Evolutionary conservation across 2,888 invertebrate genomes (phyloP), one percentile per base, ranked within the genome.

Genomic region (Folsomia manolachei): DNA sequence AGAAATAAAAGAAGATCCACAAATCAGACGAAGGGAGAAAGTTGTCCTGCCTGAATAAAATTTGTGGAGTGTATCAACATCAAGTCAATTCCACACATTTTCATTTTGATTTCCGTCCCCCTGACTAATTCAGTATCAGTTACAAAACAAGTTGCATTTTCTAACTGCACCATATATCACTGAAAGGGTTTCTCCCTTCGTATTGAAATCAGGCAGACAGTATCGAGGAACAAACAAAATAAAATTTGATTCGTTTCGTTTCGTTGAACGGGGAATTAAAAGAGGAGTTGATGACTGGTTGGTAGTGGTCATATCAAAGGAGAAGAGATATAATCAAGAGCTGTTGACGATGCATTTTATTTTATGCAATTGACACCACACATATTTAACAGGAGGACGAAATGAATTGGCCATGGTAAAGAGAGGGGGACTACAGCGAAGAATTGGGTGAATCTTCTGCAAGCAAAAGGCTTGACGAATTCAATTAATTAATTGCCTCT

Each of bases 301-400:
- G 19, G 56, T 56, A 19, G 56, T 14, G 56, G 56, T n/a, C n/a
- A n/a, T n/a, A n/a, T n/a, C n/a, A n/a, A n/a, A n/a, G n/a, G n/a
- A n/a, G n/a, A n/a, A n/a, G 56, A 56, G n/a, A 56, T 7, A 56
- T 39, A 14, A 39, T 14, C 7, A 39, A 4, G 7, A 39, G 39
- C 39, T 64, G 39, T 23, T 27, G 65, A 69, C 52, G 19, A 18
- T 75, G 52, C 70, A 23, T 75, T 72, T 75, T 72, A 72, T 70
- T 25, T 62, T 64, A 63, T 75, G 77, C 73, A 73, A 73, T 70
- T 77, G 77, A 75, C 77, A 69, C 71, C 72, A 72, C 63, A 65
- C 39, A 65, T 61, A n/a, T 63, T 64, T 63, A 52, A 39, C 39
- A 39, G 39, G 39, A 39, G 56, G 56, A 21, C n/a, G n/a, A n/a